Conservation (phyloP, 2,113 vertebrate genomes). For the Procavia capensis region DNA sequence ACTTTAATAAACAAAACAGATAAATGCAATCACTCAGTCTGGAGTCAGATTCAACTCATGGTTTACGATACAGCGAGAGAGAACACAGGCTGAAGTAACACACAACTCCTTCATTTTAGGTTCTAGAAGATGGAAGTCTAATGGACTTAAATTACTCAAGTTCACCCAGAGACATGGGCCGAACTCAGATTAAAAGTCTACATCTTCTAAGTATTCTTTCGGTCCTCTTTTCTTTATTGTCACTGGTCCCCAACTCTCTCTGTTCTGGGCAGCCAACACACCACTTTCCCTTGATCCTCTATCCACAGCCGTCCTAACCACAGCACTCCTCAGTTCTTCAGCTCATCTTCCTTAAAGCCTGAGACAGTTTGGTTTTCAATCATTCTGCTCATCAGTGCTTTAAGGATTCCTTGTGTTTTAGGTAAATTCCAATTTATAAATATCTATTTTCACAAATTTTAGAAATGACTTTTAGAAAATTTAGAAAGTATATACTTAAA, state of each 20-base stretch:
- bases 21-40: background rate
- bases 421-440: slow-evolving; percentile 26
- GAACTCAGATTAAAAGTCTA: background rate
- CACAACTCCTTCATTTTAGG: background rate
- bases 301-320: background rate
- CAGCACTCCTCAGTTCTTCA: background rate
- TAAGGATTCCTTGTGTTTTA: background rate
- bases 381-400: background rate
- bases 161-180: background rate
- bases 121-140: slow-evolving; percentile 17
- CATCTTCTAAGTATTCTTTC: background rate
- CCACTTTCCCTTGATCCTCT: background rate
- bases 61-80: background rate
- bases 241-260: background rate
- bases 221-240: background rate
- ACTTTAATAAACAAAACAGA: background rate
- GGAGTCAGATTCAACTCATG: background rate
- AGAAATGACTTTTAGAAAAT: background rate
- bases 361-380: background rate
- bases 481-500: slow-evolving; percentile 28
- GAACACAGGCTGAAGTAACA: background rate
- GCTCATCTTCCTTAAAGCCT: background rate
- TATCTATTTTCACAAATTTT: background rate
- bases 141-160: background rate
- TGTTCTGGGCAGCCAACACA: background rate